Conservation (phyloP, 2,797 vertebrate species). For the Stomatorhinus walkeri region DNA sequence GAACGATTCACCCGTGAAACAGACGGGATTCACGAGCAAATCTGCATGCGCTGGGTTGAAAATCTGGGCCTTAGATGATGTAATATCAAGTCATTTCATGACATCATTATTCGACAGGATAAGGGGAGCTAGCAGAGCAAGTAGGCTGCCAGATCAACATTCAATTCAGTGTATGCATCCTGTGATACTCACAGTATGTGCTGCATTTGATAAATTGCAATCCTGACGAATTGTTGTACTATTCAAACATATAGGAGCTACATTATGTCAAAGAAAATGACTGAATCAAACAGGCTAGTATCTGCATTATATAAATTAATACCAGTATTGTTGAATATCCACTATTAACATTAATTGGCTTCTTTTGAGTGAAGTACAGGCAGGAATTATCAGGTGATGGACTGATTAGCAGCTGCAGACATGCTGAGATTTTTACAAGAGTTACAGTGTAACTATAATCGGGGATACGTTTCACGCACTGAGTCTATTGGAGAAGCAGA, state of each 20-base stretch:
- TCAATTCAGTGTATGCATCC: background rate
- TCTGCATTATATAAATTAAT: background rate
- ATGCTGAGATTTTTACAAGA: background rate
- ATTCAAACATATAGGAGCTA: background rate
- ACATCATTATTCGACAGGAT: constrained; percentile 3
- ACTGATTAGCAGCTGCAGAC: background rate
- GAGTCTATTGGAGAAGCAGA: background rate
- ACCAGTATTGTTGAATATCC: background rate
- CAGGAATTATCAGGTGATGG: background rate
- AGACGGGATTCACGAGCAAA: background rate
- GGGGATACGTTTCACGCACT: background rate
- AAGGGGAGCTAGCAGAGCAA: background rate
- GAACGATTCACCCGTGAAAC: background rate
- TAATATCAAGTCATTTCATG: background rate
- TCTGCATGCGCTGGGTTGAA: background rate
- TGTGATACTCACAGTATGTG: background rate
- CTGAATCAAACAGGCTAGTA: background rate
- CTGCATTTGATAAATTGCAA: background rate
- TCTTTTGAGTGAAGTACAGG: background rate
- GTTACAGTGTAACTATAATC: background rate
- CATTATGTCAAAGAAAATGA: background rate
- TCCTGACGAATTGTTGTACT: background rate
- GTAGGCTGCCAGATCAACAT: background rate
- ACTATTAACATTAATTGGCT: background rate
- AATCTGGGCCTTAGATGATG: background rate